A percentile compares a stretch with the other conserved stretches of the same genome.
phyloP scores from a whole-genome alignment of 2,888 invertebrate genomes.

The Gordius sp. region DNA sequence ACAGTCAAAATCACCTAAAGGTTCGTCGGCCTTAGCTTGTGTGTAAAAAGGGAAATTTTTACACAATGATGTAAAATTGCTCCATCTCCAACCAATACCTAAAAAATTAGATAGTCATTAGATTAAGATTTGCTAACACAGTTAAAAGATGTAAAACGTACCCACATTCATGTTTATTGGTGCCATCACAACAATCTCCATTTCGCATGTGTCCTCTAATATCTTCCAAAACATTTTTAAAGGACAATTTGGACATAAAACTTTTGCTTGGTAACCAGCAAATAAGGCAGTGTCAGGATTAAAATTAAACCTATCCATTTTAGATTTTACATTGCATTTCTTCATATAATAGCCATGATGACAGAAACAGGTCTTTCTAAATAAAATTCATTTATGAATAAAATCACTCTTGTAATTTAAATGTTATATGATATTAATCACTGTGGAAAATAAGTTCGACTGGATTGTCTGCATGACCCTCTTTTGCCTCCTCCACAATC shows the following conservation, averaged over 20 bases:
- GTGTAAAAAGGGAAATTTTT: neutral
- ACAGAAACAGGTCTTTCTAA: slow-evolving; percentile 9
- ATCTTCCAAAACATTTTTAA: slow-evolving; percentile 3
- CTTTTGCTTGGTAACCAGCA: neutral
- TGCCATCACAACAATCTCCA: slow-evolving; percentile 1
- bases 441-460: slow-evolving; percentile 15
- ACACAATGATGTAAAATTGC: neutral
- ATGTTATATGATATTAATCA: neutral
- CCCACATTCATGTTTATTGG: neutral
- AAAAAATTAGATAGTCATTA: too few relatives aligned
- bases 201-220: slow-evolving; percentile 4
- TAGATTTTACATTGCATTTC: neutral
- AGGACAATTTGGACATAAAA: neutral
- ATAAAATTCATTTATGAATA: neutral
- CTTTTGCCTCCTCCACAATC: slow-evolving; percentile 12
- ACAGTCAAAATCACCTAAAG: slow-evolving; percentile 3
- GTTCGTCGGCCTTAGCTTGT: neutral
- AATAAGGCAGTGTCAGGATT: neutral
- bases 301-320: neutral
- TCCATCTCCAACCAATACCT: slow-evolving; percentile 11
- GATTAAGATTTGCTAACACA: too few relatives aligned
- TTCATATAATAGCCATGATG: slow-evolving; percentile 12
- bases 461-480: neutral
- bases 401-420: neutral
- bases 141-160: neutral